Percentiles rank a stretch among this genome's conserved stretches.
phyloP scores from a whole-genome alignment of 2,888 invertebrate species.

The Sympetrum striolatum region DNA sequence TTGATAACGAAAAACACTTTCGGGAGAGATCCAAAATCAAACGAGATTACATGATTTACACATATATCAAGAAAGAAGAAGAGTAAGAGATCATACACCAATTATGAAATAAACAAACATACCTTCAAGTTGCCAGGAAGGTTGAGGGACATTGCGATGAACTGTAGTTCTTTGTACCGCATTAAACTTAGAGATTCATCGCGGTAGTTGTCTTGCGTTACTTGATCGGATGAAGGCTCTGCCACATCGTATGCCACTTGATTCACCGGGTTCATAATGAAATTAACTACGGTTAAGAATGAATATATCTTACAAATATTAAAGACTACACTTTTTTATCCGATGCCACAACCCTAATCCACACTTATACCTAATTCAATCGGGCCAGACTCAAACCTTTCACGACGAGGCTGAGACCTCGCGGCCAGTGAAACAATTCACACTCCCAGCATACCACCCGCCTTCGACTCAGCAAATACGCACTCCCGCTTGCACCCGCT shows the following conservation, averaged over 20 bases:
- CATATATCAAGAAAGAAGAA: neutral
- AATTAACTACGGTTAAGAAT: neutral
- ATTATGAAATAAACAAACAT: neutral
- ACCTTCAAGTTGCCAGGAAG: conserved; percentile 50
- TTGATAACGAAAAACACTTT: neutral
- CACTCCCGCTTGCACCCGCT: too few species aligned
- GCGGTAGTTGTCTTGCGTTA: neutral
- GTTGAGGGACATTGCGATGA: conserved; percentile 47
- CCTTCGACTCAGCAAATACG: too few species aligned
- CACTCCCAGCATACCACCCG: too few species aligned
- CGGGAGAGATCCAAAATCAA: neutral
- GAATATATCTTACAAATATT: neutral
- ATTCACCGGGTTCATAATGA: conserved; percentile 1
- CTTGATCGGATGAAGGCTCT: neutral
- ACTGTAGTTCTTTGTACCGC: conserved; percentile 48
- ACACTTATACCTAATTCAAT: too few species aligned
- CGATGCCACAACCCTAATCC: neutral
- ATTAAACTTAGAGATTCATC: conserved; percentile 35
- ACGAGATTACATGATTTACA: neutral
- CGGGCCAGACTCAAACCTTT: too few species aligned
- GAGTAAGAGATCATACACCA: neutral
- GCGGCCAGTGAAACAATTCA: too few species aligned
- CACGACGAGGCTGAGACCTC: too few species aligned
- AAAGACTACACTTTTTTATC: neutral
- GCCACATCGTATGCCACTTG: conserved; percentile 9